phyloP scores from a whole-genome alignment of 2,113 vertebrate genomes.

The Microtus ochrogaster region DNA sequence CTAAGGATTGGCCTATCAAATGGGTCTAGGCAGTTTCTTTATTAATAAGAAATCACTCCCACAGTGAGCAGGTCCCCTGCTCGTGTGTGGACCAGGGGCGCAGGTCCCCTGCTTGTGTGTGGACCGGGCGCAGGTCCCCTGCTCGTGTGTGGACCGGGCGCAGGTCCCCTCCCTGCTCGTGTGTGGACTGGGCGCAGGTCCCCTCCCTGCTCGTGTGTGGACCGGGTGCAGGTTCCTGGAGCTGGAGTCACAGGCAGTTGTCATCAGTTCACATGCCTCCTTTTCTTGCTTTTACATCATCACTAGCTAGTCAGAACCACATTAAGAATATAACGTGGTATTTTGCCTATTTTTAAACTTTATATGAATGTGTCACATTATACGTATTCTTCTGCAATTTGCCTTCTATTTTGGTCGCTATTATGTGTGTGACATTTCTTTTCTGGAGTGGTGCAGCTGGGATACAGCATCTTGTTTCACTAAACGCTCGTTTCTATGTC shows the following conservation, averaged over 20 bases:
- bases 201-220: background rate
- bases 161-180: background rate
- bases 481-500: background rate
- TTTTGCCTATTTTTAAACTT: slow-evolving; percentile 56
- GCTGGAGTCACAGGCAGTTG: background rate
- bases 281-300: slow-evolving; percentile 23
- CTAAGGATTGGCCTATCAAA: no score
- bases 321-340: slow-evolving; percentile 9
- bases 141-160: no score
- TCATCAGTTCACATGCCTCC: background rate
- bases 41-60: no score
- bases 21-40: no score
- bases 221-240: background rate
- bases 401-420: slow-evolving; percentile 54
- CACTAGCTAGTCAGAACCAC: slow-evolving; percentile 27
- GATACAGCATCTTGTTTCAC: background rate
- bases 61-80: no score
- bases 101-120: background rate
- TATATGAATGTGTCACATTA: background rate
- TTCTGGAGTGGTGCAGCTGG: slow-evolving; percentile 12
- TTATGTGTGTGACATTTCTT: slow-evolving; percentile 38
- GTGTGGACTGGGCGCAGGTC: no score
- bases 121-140: no score
- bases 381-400: slow-evolving; percentile 41
- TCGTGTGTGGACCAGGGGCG: background rate